Base-by-base conservation (phyloP, 2,888 invertebrate genomes). In the Lycophotia porphyrea region DNA sequence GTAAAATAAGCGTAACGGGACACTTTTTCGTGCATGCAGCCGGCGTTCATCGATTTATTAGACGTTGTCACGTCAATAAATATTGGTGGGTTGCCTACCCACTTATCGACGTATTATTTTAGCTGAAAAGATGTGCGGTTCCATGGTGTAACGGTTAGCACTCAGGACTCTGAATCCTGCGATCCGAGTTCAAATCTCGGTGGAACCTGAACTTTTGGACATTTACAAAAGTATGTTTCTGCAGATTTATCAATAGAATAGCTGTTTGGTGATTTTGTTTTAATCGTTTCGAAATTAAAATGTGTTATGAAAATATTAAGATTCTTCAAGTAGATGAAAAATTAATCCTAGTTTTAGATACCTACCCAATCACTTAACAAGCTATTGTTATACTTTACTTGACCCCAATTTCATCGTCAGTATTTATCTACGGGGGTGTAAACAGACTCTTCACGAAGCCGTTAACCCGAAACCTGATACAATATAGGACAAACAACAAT, bases 121-220 rank as follows among this genome's bases (percentile, higher is more conserved):
- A 13, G 4, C 0, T 0, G 0, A 0, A 0, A 1, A 8, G 13
- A n/a, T 39, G 42, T 4, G 63, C 90, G 95, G 95, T 95, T 94
- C 95, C 95, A 95, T 95, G 95, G 95, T 96, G 97, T 97, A 97
- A 97, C 97, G 97, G 97, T 97, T 97, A 97, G 97, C 97, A 97
- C 97, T 97, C 97, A 97, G 97, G 97, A 97, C 97, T 97, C 97
- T 97, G 97, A 97, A 97, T 97, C 97, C 97, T 97, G 97, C 97
- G 97, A 97, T 97, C 97, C 97, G 97, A 97, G 97, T 97, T 97
- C 97, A 97, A 97, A 97, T 97, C 97, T 97, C 97, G 97, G 97
- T 97, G 97, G 97, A 97, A 97, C 97, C 97, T 95, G 93, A 64
- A 9, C 21, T 83, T 90, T 90, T 90, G 63, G n/a, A 39, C 18